Conservation (phyloP, 2,888 invertebrate species). For the Spodoptera picta region DNA sequence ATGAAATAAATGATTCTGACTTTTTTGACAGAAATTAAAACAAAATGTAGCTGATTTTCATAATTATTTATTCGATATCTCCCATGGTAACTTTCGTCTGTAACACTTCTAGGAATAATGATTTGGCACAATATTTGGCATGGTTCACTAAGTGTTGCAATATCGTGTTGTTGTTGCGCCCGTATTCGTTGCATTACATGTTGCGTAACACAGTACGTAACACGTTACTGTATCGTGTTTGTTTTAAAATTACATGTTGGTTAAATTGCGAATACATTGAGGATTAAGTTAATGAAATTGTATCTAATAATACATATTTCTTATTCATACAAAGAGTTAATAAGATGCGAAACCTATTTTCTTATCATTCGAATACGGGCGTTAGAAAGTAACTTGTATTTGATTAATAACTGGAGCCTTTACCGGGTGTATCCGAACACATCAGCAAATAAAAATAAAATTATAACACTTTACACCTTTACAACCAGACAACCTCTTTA, state of each 20-base stretch:
- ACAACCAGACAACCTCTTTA: conserved; percentile 49
- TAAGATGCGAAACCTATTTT: too few relatives aligned
- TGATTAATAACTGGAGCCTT: conserved; percentile 17
- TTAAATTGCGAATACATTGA: too few relatives aligned
- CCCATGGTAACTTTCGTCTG: conserved; percentile 71
- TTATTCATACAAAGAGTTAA: too few relatives aligned
- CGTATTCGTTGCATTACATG: conserved; percentile 31
- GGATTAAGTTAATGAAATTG: too few relatives aligned
- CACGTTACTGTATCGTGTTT: not conserved
- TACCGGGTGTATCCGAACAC: conserved; percentile 12
- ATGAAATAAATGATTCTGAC: too few relatives aligned
- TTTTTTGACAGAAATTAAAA: conserved; percentile 32
- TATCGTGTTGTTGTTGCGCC: conserved; percentile 39
- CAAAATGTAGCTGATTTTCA: conserved; percentile 63
- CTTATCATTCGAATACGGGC: conserved; percentile 40
- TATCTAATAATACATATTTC: too few relatives aligned
- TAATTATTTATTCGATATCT: conserved; percentile 81
- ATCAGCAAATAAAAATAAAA: conserved; percentile 42
- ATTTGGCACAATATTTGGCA: conserved; percentile 85
- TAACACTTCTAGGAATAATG: conserved; percentile 62
- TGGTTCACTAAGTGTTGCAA: conserved; percentile 57
- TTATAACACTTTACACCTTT: conserved; percentile 44
- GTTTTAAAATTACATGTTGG: not conserved
- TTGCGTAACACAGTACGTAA: conserved; percentile 7
- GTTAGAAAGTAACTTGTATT: conserved; percentile 21